A percentile compares a stretch with the other conserved stretches of the same genome.
Conservation (phyloP, 2,888 invertebrate species). For the Lasius platythorax region DNA sequence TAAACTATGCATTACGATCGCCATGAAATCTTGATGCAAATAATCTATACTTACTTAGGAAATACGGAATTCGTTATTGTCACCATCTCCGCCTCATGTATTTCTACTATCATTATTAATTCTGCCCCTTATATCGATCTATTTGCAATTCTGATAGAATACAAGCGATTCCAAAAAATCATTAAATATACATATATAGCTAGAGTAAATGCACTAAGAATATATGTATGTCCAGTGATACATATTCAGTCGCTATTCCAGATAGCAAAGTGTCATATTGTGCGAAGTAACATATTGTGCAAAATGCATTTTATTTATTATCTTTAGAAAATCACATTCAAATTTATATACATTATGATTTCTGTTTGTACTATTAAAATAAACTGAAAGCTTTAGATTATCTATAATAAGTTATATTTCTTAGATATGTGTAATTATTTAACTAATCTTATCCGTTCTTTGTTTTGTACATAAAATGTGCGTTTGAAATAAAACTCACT, state of each 20-base stretch:
- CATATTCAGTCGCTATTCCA: not conserved
- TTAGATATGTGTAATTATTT: no score
- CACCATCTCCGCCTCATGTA: not conserved
- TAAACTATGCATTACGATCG: constrained; percentile 11
- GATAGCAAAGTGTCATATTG: not conserved
- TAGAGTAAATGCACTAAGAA: not conserved
- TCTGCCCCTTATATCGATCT: not conserved
- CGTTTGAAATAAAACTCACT: no score
- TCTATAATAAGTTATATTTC: no score
- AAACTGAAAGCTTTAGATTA: no score
- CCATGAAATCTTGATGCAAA: constrained; percentile 29
- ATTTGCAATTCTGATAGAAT: not conserved
- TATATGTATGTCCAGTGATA: not conserved
- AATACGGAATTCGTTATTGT: constrained; percentile 15
- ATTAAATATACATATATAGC: constrained; percentile 8
- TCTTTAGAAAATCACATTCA: not conserved
- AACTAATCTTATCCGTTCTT: no score
- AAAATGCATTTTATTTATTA: not conserved
- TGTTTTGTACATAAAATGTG: no score
- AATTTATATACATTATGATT: not conserved
- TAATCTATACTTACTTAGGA: not conserved
- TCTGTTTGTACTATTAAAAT: no score
- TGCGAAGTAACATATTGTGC: no score
- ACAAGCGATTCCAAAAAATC: not conserved
- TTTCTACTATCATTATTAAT: not conserved